phyloP scores from a whole-genome alignment of 2,797 vertebrate genomes.

The Helostoma temminkii region DNA sequence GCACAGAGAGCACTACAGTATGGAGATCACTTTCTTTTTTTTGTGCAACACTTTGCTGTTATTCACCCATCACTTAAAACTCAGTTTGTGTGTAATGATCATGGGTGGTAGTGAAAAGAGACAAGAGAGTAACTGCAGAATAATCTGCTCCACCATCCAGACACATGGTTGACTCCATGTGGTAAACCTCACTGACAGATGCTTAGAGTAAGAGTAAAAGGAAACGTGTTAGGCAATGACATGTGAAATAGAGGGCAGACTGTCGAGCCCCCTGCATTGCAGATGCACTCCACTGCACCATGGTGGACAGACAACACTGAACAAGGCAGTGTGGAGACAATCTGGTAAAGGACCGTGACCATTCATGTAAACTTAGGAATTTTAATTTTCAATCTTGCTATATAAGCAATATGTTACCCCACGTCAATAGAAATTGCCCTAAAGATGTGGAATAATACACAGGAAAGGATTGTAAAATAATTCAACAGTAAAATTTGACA shows the following conservation, averaged over 20 bases:
- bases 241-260: slow-evolving; percentile 84
- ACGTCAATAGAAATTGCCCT: slow-evolving; percentile 1
- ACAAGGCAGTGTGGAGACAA: slow-evolving; percentile 52
- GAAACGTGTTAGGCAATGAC: slow-evolving; percentile 79
- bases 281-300: slow-evolving; percentile 78
- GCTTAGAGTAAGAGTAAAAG: slow-evolving; percentile 78
- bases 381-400: slow-evolving; percentile 23
- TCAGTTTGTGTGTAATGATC: slow-evolving; percentile 55
- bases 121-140: slow-evolving; percentile 50
- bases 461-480: slow-evolving; percentile 38
- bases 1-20: slow-evolving; percentile 29
- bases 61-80: slow-evolving; percentile 40
- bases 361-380: slow-evolving; percentile 10
- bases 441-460: slow-evolving; percentile 31
- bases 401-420: slow-evolving; percentile 7
- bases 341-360: slow-evolving; percentile 42
- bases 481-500: slow-evolving; percentile 22
- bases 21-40: slow-evolving; percentile 38
- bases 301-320: slow-evolving; percentile 65
- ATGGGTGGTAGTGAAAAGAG: slow-evolving; percentile 40
- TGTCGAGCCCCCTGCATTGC: slow-evolving; percentile 78
- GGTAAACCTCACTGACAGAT: slow-evolving; percentile 77
- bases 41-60: slow-evolving; percentile 40
- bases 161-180: slow-evolving; percentile 70
- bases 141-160: slow-evolving; percentile 64